A percentile compares a stretch with the other conserved stretches of the same genome.
Evolutionary conservation across 1,140 invertebrate genomes (phyloP).

Genomic region (Drosophila ambigua): DNA sequence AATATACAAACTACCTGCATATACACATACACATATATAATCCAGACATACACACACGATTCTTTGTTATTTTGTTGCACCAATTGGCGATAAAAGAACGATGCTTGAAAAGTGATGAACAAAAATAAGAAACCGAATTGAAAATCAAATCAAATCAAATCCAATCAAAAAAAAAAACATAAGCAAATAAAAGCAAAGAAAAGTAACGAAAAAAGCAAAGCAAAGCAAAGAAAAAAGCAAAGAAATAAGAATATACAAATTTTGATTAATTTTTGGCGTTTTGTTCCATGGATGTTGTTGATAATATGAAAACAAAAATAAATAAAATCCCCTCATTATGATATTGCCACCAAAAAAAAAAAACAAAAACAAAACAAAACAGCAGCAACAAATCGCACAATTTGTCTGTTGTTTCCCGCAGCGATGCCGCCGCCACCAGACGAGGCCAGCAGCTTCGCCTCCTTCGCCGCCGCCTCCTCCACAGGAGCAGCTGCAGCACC

Average conservation of each 20-base stretch:
- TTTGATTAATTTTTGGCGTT: constrained; percentile 80
- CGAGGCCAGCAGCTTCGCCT: too few species aligned
- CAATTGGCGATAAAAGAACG: constrained; percentile 42
- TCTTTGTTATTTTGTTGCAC: constrained; percentile 57
- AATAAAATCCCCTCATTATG: constrained; percentile 9
- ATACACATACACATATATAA: background rate
- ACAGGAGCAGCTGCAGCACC: constrained; percentile 5
- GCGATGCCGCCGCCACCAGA: constrained; percentile 36
- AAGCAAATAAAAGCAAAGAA: constrained; percentile 7
- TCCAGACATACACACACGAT: constrained; percentile 5
- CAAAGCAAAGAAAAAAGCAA: constrained; percentile 13
- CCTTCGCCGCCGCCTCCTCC: too few species aligned
- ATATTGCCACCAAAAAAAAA: constrained; percentile 13
- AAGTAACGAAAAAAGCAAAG: background rate
- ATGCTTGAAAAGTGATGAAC: constrained; percentile 13
- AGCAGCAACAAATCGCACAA: constrained; percentile 71
- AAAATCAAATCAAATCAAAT: constrained; percentile 1
- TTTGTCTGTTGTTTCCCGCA: constrained; percentile 76
- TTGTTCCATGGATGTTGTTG: constrained; percentile 80
- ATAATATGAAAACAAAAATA: constrained; percentile 26
- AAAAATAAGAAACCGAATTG: constrained; percentile 7
- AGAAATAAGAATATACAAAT: constrained; percentile 41
- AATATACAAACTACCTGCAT: background rate
- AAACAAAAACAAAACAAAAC: constrained; percentile 9
- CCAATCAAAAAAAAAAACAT: constrained; percentile 10